Conservation (phyloP, 2,888 invertebrate genomes). For the Noctuana brunneofusca region DNA sequence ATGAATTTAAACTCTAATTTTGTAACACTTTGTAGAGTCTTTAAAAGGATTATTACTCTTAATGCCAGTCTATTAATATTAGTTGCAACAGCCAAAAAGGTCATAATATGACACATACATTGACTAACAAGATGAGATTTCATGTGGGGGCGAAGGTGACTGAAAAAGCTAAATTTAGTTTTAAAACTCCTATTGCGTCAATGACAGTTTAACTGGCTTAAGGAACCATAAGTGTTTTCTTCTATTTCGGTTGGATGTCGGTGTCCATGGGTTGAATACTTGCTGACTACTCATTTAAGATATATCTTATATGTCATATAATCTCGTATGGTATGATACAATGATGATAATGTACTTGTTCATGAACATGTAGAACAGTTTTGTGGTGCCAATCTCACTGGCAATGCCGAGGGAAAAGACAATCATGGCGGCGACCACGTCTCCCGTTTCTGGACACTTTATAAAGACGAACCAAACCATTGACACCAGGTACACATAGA, state of each 20-base stretch:
- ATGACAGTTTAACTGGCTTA: too few species aligned
- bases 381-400: constrained; percentile 51
- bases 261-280: too few species aligned
- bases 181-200: too few species aligned
- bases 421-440: constrained; percentile 47
- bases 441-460: constrained; percentile 47
- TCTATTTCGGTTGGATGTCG: too few species aligned
- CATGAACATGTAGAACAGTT: constrained; percentile 50
- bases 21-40: not conserved
- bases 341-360: constrained; percentile 43
- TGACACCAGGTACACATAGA: constrained; percentile 48
- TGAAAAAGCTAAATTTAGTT: too few species aligned
- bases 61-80: too few species aligned
- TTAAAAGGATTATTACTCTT: too few species aligned
- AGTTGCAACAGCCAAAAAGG: too few species aligned
- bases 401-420: constrained; percentile 52
- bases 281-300: not conserved
- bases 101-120: too few species aligned
- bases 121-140: too few species aligned
- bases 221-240: too few species aligned
- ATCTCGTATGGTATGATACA: not conserved
- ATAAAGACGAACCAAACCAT: constrained; percentile 54
- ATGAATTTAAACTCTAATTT: not conserved
- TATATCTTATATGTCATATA: not conserved
- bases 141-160: too few species aligned